A percentile compares a stretch with the other conserved stretches of the same genome.
Conservation (phyloP, 2,113 vertebrate species). For the Callorhinus ursinus region DNA sequence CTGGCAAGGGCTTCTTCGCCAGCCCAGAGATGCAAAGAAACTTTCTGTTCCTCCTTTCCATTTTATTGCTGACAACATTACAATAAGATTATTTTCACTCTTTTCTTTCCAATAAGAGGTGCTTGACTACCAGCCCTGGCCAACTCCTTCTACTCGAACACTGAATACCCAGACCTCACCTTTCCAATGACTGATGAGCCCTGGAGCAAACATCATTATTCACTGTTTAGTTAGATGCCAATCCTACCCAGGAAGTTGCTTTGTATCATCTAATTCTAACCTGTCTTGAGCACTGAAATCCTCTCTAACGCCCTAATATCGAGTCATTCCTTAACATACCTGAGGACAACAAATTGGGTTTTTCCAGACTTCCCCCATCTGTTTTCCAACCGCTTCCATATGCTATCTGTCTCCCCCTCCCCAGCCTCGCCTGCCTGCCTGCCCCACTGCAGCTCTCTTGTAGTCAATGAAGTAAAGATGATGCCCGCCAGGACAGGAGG, state of each 20-base stretch:
- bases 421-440: background rate
- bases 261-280: conserved; percentile 51
- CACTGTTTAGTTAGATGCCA: conserved; percentile 33
- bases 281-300: conserved; percentile 38
- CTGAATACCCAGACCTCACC: background rate
- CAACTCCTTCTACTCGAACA: background rate
- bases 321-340: conserved; percentile 74
- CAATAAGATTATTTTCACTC: conserved; percentile 71
- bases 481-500: conserved; percentile 66
- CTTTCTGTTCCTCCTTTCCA: conserved; percentile 53
- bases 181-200: conserved; percentile 52
- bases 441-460: conserved; percentile 50
- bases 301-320: conserved; percentile 57
- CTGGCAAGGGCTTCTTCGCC: background rate
- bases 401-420: background rate
- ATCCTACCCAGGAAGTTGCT: conserved; percentile 47
- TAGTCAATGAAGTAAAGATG: conserved; percentile 64
- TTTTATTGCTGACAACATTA: conserved; percentile 64
- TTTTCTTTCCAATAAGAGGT: conserved; percentile 61
- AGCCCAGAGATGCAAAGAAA: conserved; percentile 35
- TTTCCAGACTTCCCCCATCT: conserved; percentile 78
- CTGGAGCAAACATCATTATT: conserved; percentile 18
- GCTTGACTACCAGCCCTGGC: conserved; percentile 40
- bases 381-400: conserved; percentile 77
- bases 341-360: conserved; percentile 73